Evolutionary conservation across 92 coral and sea anemone species (phyloP).

Genomic region (Metridium senile): DNA sequence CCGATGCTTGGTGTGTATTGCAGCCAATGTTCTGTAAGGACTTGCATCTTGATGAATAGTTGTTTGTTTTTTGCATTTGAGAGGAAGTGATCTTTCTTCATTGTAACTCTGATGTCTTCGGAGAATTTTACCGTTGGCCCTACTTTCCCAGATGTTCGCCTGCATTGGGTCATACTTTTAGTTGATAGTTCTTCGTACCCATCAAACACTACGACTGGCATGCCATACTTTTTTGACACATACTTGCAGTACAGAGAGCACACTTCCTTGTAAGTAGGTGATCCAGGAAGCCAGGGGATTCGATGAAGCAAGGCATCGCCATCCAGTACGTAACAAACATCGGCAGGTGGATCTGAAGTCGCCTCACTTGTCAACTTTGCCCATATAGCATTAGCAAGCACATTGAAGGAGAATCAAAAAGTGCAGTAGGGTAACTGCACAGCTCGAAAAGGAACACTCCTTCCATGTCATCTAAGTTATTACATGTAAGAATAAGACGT

Average conservation of each 20-base stretch:
- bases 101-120: slow-evolving; percentile 28
- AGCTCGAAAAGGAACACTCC: slow-evolving; percentile 14
- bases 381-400: slow-evolving; percentile 20
- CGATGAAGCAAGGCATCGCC: slow-evolving; percentile 27
- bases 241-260: slow-evolving; percentile 9
- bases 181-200: slow-evolving; percentile 28
- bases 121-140: slow-evolving; percentile 33
- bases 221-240: slow-evolving; percentile 13
- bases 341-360: slow-evolving; percentile 17
- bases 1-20: slow-evolving; percentile 35
- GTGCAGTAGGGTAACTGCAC: slow-evolving; percentile 20
- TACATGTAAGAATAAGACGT: slow-evolving; percentile 24
- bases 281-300: slow-evolving; percentile 7
- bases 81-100: slow-evolving; percentile 53
- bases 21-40: slow-evolving; percentile 15
- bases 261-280: slow-evolving; percentile 6
- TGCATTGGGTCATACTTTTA: slow-evolving; percentile 41
- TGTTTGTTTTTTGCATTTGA: slow-evolving; percentile 44
- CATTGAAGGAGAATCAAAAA: slow-evolving; percentile 22
- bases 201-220: slow-evolving; percentile 22
- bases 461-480: slow-evolving; percentile 14
- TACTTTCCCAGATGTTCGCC: slow-evolving; percentile 32
- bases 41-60: slow-evolving; percentile 24
- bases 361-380: slow-evolving; percentile 20
- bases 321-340: slow-evolving; percentile 4